Conservation (phyloP, 1,140 invertebrate species). For the Diorhabda elongata region DNA sequence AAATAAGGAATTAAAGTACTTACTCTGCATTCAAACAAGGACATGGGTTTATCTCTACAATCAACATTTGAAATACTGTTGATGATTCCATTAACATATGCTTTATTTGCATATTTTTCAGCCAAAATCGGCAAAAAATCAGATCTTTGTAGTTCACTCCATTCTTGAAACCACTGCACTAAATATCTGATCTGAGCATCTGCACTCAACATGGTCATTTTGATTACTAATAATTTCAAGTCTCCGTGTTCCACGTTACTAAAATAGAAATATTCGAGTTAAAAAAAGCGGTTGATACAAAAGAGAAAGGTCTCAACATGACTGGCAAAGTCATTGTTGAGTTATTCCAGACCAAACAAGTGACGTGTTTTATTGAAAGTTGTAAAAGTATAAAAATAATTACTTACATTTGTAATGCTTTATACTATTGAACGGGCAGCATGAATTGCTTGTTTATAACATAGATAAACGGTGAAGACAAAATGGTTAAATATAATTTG, state of each 20-base stretch:
- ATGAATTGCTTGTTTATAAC: too few species aligned
- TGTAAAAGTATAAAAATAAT: background rate
- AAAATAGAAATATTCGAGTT: constrained; percentile 17
- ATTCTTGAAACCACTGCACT: constrained; percentile 83
- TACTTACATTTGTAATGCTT: background rate
- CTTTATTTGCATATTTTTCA: constrained; percentile 59
- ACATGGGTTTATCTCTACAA: constrained; percentile 72
- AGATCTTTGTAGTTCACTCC: constrained; percentile 78
- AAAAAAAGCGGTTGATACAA: constrained; percentile 2
- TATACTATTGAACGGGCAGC: background rate
- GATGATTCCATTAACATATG: constrained; percentile 69
- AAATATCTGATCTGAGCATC: constrained; percentile 74
- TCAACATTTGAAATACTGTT: constrained; percentile 62
- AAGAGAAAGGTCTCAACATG: constrained; percentile 18
- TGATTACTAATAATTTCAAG: constrained; percentile 19
- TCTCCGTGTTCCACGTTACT: constrained; percentile 28
- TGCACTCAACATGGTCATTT: constrained; percentile 43
- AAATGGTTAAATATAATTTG: background rate
- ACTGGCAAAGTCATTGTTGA: constrained; percentile 9
- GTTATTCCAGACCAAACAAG: background rate
- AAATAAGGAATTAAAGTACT: constrained; percentile 34
- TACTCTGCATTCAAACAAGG: constrained; percentile 82
- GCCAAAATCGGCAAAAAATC: constrained; percentile 78
- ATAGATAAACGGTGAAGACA: background rate
- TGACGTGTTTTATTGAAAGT: background rate